Evolutionary conservation across 2,113 vertebrate genomes (phyloP).

Genomic region (Origma solitaria): DNA sequence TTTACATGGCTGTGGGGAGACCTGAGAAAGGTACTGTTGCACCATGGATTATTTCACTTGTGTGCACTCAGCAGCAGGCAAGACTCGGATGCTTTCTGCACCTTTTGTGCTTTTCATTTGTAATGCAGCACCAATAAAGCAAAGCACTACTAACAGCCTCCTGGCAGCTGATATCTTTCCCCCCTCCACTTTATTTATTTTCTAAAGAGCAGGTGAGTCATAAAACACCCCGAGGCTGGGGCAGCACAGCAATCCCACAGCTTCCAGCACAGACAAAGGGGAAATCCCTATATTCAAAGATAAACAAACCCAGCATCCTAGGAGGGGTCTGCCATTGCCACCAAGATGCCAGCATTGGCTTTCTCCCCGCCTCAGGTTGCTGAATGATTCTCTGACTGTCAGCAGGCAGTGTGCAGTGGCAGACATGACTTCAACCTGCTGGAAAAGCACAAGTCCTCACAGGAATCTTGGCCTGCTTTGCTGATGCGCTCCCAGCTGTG

Average conservation of each 20-base stretch:
- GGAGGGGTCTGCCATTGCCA: neutral
- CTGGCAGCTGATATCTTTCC: neutral
- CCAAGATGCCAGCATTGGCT: neutral
- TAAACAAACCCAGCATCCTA: neutral
- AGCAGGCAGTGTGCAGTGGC: neutral
- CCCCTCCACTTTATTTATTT: neutral
- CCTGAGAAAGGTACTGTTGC: neutral
- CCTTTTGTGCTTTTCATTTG: conserved; percentile 24
- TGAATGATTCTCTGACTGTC: neutral
- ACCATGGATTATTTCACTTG: neutral
- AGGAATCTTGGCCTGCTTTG: neutral
- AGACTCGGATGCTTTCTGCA: conserved; percentile 11
- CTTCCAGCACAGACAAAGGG: neutral
- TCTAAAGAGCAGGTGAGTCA: neutral
- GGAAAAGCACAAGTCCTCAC: neutral
- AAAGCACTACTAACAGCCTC: neutral
- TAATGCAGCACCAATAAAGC: conserved; percentile 33
- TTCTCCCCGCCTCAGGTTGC: neutral
- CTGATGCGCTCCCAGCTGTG: neutral
- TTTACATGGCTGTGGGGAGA: neutral
- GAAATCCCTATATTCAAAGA: neutral
- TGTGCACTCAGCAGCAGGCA: neutral
- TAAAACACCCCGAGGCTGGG: neutral
- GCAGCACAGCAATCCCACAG: neutral
- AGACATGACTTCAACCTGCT: neutral